A percentile compares a stretch with the other conserved stretches of the same genome.
Conservation (phyloP, 2,888 invertebrate species). For the Lottia scabra region DNA sequence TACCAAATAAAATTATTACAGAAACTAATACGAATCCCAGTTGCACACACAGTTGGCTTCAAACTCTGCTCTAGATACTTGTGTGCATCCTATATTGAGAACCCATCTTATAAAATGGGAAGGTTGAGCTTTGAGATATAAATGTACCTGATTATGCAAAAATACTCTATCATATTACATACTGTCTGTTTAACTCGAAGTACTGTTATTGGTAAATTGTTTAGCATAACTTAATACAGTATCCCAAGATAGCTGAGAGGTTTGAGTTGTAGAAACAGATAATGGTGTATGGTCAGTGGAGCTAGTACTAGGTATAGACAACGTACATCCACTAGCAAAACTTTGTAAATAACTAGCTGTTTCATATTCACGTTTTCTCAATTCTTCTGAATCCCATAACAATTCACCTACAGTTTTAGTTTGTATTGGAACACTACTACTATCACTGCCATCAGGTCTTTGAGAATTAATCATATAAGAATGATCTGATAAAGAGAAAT, state of each 20-base stretch:
- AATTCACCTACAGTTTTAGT: not conserved
- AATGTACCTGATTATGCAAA: too few relatives aligned
- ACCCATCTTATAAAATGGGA: too few relatives aligned
- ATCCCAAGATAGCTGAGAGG: not conserved
- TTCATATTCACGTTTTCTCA: not conserved
- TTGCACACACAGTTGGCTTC: too few relatives aligned
- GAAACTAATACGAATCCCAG: too few relatives aligned
- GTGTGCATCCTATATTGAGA: too few relatives aligned
- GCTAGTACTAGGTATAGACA: not conserved
- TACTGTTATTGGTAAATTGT: too few relatives aligned
- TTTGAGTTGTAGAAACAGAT: not conserved
- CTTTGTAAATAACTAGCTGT: not conserved
- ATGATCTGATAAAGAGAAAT: not conserved
- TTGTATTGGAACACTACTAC: not conserved
- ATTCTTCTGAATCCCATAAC: not conserved
- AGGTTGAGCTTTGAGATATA: too few relatives aligned
- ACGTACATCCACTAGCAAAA: not conserved
- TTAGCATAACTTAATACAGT: too few relatives aligned
- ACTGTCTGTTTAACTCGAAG: too few relatives aligned
- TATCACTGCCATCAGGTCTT: not conserved
- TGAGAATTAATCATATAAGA: not conserved
- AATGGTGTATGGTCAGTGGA: not conserved
- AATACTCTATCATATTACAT: too few relatives aligned
- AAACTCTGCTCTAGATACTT: too few relatives aligned
- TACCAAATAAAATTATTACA: too few relatives aligned